Percentiles rank a stretch among this genome's conserved stretches.
Conservation (phyloP, 2,888 invertebrate genomes). For the Xestia sexstrigata region DNA sequence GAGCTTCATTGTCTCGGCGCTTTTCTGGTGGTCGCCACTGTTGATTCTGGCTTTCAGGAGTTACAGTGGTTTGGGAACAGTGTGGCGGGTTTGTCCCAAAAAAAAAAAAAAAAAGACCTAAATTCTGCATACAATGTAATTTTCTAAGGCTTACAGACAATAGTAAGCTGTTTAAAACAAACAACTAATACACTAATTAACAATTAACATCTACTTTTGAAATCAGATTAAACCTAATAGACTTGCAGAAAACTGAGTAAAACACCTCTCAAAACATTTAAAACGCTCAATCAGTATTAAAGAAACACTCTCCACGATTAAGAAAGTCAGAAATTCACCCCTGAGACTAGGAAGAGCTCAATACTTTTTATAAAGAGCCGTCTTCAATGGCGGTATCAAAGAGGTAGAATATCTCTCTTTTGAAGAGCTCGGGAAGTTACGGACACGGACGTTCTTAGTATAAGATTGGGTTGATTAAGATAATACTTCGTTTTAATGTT, state of each 20-base stretch:
- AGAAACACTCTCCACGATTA: background rate
- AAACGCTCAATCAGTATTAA: background rate
- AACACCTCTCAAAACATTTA: background rate
- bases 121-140: too few relatives aligned
- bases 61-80: too few relatives aligned
- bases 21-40: too few relatives aligned
- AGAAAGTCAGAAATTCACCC: constrained; percentile 3
- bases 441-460: background rate
- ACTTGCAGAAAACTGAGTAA: background rate
- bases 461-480: constrained; percentile 21
- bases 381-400: constrained; percentile 31
- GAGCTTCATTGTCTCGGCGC: too few relatives aligned
- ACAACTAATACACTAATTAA: too few relatives aligned
- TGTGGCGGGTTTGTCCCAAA: too few relatives aligned
- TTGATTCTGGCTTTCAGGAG: too few relatives aligned
- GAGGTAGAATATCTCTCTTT: constrained; percentile 11
- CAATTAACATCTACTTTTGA: too few relatives aligned
- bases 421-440: constrained; percentile 20
- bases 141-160: too few relatives aligned
- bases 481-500: constrained; percentile 25
- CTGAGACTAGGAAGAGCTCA: background rate
- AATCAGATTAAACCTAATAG: too few relatives aligned
- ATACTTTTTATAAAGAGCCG: constrained; percentile 19
- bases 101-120: too few relatives aligned
- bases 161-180: too few relatives aligned